Evolutionary conservation across 2,113 vertebrate genomes (phyloP), one percentile per base, ranked within the genome.

Genomic region (Nothocercus julius): DNA sequence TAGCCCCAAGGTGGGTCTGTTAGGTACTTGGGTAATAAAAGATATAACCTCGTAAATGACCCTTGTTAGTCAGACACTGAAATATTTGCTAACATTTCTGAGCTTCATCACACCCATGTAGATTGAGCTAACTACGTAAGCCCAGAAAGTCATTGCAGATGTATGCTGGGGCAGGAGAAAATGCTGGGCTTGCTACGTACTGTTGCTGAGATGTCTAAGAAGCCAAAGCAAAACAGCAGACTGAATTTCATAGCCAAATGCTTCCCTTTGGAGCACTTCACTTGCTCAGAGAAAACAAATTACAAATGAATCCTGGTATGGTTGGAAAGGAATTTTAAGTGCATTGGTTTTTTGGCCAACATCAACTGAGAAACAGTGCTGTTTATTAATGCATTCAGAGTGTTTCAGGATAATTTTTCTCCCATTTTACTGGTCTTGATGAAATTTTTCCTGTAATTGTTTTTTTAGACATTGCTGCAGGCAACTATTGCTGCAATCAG

Each of bases 401-500:
- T 89, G 49, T 79, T 89, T 89, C 36, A 82, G 20, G 56, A 27
- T 15, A 51, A 4, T 27, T 94, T 81, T 93, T 62, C 53, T 62
- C 5, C 1, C 84, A 22, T 94, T 82, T 82, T 61, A 38, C 28
- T 4, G 2, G 27, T 80, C 32, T 93, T 54, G 45, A 58, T 61
- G 32, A 27, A 21, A 11, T 77, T 68, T 77, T 58, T 59, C 53
- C 58, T 85, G 11, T 62, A 76, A 82, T 87, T 79, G 67, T 79
- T 89, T 73, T 5, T 9, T 95, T 90, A 91, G 89, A 91, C 62
- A 85, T 92, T 93, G 82, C 74, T 89, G 87, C 82, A 76, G 78
- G 82, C 75, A 93, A 69, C 44, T 34, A 64, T 75, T 91, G 32
- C 81, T 58, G 47, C 78, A 79, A 75, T 53, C 54, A 6, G 0